These are phyloP conservation scores for Thamnophis elegans DNA, from an alignment of 2,797 vertebrate genomes.

Conservation along the genomic window DNA sequence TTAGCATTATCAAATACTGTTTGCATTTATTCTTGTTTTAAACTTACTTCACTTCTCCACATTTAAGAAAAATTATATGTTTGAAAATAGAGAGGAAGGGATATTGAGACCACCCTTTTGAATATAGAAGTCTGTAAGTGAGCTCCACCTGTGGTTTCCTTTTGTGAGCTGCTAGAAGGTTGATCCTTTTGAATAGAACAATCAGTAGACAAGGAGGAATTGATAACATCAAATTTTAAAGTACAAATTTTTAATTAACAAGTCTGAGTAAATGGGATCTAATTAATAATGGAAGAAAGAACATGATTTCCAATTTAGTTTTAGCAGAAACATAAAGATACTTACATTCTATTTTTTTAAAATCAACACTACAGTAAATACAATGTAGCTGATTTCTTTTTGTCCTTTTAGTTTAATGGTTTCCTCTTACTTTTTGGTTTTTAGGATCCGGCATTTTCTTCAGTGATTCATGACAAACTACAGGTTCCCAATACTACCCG, in stretches of 20 bases:
- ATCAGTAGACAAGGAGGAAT: neutral
- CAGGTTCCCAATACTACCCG: slow-evolving; percentile 84
- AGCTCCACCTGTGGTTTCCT: neutral
- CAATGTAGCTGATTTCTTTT: neutral
- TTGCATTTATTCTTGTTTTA: slow-evolving; percentile 4
- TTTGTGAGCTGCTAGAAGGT: neutral
- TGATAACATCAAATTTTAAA: neutral
- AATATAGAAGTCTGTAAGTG: neutral
- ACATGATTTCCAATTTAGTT: neutral
- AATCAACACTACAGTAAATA: neutral
- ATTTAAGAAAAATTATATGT: neutral
- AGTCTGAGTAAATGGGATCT: neutral
- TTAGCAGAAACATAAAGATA: neutral
- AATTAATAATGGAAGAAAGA: neutral
- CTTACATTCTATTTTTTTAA: neutral
- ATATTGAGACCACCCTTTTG: neutral
- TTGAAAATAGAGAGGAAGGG: neutral
- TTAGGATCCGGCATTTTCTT: slow-evolving; percentile 85
- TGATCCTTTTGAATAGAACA: neutral
- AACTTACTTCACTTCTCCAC: neutral
- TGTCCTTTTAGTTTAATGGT: slow-evolving; percentile 44
- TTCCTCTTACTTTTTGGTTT: slow-evolving; percentile 44
- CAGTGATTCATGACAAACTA: slow-evolving; percentile 87
- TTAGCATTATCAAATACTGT: slow-evolving; percentile 24
- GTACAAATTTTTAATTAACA: neutral